Conservation (phyloP, 2,888 invertebrate genomes). For the Cybosia mesomella region DNA sequence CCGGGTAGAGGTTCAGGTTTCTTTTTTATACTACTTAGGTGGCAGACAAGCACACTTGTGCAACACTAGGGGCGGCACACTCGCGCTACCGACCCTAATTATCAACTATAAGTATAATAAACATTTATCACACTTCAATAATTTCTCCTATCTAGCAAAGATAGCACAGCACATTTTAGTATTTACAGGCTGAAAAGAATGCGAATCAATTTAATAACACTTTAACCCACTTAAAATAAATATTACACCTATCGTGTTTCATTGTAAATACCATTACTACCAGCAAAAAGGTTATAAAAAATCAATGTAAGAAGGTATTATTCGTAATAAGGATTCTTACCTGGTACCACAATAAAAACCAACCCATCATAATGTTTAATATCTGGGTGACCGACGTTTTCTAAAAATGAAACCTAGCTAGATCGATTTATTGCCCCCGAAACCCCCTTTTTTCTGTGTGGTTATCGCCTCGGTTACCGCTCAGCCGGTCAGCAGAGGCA, state of each 20-base stretch:
- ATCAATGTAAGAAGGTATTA: background rate
- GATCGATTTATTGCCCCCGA: no score
- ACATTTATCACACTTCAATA: constrained; percentile 9
- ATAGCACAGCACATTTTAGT: constrained; percentile 7
- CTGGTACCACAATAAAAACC: constrained; percentile 22
- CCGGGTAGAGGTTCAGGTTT: no score
- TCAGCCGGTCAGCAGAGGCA: no score
- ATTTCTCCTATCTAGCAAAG: no score
- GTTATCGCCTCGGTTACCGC: no score
- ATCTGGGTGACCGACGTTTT: no score
- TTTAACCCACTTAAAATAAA: constrained; percentile 33
- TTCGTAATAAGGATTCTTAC: constrained; percentile 3
- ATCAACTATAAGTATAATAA: background rate
- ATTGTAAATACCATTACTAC: constrained; percentile 41
- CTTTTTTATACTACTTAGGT: no score
- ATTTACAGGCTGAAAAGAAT: constrained; percentile 18
- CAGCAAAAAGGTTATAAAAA: constrained; percentile 25
- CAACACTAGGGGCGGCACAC: no score
- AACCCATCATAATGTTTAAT: constrained; percentile 37
- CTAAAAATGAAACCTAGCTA: no score
- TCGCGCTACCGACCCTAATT: no score
- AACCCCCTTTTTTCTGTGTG: no score
- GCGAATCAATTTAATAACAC: constrained; percentile 36
- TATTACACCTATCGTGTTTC: constrained; percentile 43
- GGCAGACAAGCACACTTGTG: no score